phyloP scores from a whole-genome alignment of 2,113 vertebrate species.

The Albula glossodonta region DNA sequence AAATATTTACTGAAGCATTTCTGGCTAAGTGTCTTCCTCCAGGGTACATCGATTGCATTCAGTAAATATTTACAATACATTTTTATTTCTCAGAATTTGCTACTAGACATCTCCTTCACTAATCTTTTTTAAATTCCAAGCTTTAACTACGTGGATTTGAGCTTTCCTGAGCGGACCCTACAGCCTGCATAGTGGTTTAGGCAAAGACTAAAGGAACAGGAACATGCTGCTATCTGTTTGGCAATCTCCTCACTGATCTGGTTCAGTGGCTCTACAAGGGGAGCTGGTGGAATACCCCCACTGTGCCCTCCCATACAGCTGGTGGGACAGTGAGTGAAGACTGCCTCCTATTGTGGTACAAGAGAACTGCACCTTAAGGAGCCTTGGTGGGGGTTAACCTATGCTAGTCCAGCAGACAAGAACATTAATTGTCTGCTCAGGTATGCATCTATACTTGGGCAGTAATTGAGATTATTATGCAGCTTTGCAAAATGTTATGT shows the following conservation, averaged over 20 bases:
- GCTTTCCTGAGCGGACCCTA: not conserved
- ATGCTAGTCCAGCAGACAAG: no score
- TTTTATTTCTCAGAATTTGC: no score
- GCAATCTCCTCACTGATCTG: not conserved
- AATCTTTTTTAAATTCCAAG: constrained; percentile 1
- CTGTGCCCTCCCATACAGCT: not conserved
- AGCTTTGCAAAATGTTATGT: no score
- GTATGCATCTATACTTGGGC: no score
- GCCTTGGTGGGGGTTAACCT: not conserved
- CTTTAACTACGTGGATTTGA: not conserved
- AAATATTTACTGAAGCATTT: no score
- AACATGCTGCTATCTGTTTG: not conserved
- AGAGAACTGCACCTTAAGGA: not conserved
- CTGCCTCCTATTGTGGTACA: not conserved
- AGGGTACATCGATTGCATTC: no score
- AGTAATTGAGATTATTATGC: no score
- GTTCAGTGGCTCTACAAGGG: constrained; percentile 6
- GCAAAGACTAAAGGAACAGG: not conserved
- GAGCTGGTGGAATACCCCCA: not conserved
- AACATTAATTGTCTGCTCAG: no score
- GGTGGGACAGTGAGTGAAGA: not conserved
- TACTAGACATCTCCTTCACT: not conserved
- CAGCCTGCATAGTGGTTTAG: not conserved
- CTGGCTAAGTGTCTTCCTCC: no score
- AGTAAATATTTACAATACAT: no score